A percentile compares a stretch with the other conserved stretches of the same genome.
These are phyloP conservation scores for Rhamnusium bicolor DNA, from an alignment of 2,888 invertebrate genomes.

Conservation along the genomic window DNA sequence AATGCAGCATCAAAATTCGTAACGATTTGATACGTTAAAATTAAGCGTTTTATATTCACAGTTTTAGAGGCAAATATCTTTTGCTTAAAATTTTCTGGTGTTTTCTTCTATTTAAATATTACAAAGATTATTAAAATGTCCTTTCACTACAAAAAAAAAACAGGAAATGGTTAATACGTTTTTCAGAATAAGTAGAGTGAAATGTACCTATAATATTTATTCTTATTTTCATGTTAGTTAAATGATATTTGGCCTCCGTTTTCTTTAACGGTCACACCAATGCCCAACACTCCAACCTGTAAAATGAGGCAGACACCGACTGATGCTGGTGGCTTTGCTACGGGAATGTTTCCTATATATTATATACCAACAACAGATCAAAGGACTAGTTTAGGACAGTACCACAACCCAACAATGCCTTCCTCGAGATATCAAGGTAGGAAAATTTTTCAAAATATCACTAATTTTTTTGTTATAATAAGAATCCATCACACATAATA, in stretches of 20 bases:
- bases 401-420: conserved; percentile 34
- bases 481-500: too few relatives aligned
- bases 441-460: not conserved
- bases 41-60: too few relatives aligned
- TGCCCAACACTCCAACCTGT: conserved; percentile 65
- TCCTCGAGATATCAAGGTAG: conserved; percentile 60
- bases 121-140: too few relatives aligned
- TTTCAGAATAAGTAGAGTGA: not conserved
- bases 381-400: conserved; percentile 44
- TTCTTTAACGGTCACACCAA: conserved; percentile 72
- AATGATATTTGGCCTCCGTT: conserved; percentile 76
- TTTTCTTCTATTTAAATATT: too few relatives aligned
- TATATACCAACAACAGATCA: conserved; percentile 73
- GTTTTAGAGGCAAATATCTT: too few relatives aligned
- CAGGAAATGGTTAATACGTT: not conserved
- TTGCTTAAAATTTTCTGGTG: too few relatives aligned
- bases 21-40: too few relatives aligned
- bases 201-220: not conserved
- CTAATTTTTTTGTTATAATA: too few relatives aligned
- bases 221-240: conserved; percentile 54
- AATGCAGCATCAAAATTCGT: too few relatives aligned
- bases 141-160: too few relatives aligned
- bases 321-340: conserved; percentile 64
- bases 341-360: conserved; percentile 74
- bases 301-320: conserved; percentile 56